Evolutionary conservation across 1,140 invertebrate genomes (phyloP), one percentile per base, ranked within the genome.

Genomic region (Galendromus occidentalis): DNA sequence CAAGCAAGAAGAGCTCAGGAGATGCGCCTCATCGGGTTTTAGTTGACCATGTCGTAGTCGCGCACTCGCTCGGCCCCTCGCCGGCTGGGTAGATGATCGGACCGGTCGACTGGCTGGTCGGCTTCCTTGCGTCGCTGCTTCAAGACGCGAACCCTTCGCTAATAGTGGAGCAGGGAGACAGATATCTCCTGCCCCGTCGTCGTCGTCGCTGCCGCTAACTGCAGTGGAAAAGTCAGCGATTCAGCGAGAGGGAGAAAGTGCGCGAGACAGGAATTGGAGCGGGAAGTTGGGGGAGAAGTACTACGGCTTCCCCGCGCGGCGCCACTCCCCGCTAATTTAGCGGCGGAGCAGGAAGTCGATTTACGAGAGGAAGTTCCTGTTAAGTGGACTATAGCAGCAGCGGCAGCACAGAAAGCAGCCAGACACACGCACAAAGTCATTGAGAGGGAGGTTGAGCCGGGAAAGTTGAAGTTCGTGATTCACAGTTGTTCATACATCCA

Each of bases 341-440:
- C 51, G 14, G 14, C 22, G 51, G 51, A 17, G 51, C 51, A 17
- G 51, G 51, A 59, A 59, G 51, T 59, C 51, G 51, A 59, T 59
- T 59, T 59, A 59, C 51, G 51, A 59, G 51, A 59, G 51, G 51
- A 59, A 59, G 51, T 59, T 59, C 33, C 51, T 59, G 51, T 59
- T 59, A 59, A 25, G 22, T 25, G 22, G 25, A 25, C 14, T 20
- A 47, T 47, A 28, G 22, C 25, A 29, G 45, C 45, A 7, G 45
- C 45, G 18, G 6, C 42, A 18, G 14, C 51, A 39, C 9, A 39
- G 33, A 39, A 39, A 39, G 33, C 33, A 39, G 33, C 33, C 33
- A 39, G 33, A 39, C 33, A 39, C 33, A 39, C 33, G 33, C 33
- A 39, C 33, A 39, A n/a, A n/a, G 33, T 4, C 33, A 39, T 39